Percentiles rank a stretch among this genome's conserved stretches.
phyloP scores from a whole-genome alignment of 2,888 invertebrate species.

The Cerastis rubricosa region DNA sequence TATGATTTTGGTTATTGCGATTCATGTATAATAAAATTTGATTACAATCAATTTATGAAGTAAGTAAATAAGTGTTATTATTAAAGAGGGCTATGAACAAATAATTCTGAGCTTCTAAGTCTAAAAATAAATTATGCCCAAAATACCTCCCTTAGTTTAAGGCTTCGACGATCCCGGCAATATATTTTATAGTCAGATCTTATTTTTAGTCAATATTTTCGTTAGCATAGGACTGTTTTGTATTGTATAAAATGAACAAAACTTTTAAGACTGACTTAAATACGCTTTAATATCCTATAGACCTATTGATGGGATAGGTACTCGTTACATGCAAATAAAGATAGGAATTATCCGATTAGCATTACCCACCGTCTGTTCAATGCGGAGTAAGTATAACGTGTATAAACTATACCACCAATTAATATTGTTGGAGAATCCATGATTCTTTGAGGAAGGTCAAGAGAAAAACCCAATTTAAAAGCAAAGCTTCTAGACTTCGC shows the following conservation, averaged over 20 bases:
- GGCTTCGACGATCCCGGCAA: background rate
- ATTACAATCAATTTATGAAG: background rate
- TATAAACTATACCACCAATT: background rate
- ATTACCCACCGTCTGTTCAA: too few species aligned
- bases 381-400: background rate
- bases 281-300: too few species aligned
- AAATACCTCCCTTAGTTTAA: background rate
- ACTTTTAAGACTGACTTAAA: background rate
- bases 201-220: background rate
- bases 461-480: background rate
- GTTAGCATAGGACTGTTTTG: background rate
- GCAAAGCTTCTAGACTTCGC: background rate
- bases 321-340: background rate
- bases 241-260: background rate
- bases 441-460: background rate
- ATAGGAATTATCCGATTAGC: background rate
- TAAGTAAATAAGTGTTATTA: too few species aligned
- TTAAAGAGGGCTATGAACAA: background rate
- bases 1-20: too few species aligned
- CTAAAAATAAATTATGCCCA: background rate
- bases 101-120: background rate
- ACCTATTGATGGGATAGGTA: background rate
- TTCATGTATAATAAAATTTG: too few species aligned
- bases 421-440: background rate
- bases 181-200: background rate